phyloP scores from a whole-genome alignment of 2,113 vertebrate species.

The Nannospalax galili region DNA sequence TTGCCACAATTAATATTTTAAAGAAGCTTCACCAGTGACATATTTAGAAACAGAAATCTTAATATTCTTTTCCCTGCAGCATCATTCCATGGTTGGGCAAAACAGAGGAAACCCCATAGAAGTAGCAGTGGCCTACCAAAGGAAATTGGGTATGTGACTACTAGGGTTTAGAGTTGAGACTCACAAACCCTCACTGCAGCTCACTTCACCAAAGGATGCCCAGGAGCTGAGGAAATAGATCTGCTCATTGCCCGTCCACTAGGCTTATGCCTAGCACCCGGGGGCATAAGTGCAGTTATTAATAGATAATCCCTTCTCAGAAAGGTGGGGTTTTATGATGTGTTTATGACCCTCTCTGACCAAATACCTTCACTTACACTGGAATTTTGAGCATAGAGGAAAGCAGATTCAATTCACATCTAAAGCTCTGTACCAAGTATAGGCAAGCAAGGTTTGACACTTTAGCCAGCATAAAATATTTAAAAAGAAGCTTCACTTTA shows the following conservation, averaged over 20 bases:
- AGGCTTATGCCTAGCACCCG: conserved; percentile 77
- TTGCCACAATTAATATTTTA: conserved; percentile 78
- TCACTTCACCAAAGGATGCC: conserved; percentile 47
- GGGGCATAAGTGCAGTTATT: conserved; percentile 85
- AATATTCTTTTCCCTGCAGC: conserved; percentile 73
- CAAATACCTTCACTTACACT: conserved; percentile 69
- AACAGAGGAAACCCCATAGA: conserved; percentile 68
- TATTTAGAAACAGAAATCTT: conserved; percentile 83
- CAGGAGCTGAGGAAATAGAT: conserved; percentile 69
- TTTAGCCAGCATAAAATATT: conserved; percentile 2
- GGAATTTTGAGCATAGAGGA: conserved; percentile 46
- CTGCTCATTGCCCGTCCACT: conserved; percentile 64
- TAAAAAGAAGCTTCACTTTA: neutral
- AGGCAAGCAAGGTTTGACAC: neutral
- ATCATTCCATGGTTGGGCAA: conserved; percentile 70
- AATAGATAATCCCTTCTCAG: conserved; percentile 84
- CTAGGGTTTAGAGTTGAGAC: conserved; percentile 75
- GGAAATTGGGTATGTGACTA: conserved; percentile 51
- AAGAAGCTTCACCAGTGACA: conserved; percentile 78
- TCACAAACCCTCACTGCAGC: conserved; percentile 77
- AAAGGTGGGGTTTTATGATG: conserved; percentile 85
- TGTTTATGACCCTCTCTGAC: conserved; percentile 64
- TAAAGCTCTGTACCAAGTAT: conserved; percentile 62
- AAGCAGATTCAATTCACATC: conserved; percentile 73
- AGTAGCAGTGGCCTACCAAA: conserved; percentile 54